Evolutionary conservation across 2,888 invertebrate species (phyloP), one percentile per base, ranked within the genome.

Genomic region (Desoria tigrina): DNA sequence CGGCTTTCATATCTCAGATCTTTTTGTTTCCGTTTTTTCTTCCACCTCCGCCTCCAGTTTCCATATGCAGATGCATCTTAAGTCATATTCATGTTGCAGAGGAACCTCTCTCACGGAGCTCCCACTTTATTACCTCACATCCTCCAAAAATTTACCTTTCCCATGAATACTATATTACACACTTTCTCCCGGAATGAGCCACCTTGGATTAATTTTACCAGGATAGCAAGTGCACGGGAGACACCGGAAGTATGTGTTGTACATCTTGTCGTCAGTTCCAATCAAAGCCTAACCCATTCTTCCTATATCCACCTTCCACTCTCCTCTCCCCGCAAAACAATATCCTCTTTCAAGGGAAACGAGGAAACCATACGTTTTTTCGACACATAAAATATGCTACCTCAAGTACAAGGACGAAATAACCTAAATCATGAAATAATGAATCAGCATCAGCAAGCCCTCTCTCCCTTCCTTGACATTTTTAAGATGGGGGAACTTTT

Each of bases 101-200:
- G 7, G 14, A 26, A 23, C 23, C 26, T 21, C 23, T 51, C 27
- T 32, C 18, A 28, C 32, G 21, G 9, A 54, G 18, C 49, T 14
- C 49, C 11, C 21, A 28, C 58, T 58, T 45, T 58, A 58, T 42
- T 58, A 49, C 49, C 42, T 45, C 21, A 7, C 49, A 39, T 55
- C 42, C 24, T 27, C 27, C 23, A 26, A 42, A 49, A 58, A 45
- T 58, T 58, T 24, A 58, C 58, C 49, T 58, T 18, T 42, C 28
- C 58, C 49, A 58, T 58, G 58, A 58, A 58, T 58, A 58, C 42
- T 42, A 58, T 39, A 58, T 58, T 58, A 58, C 49, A 11, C 21
- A 18, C 27, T 27, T 51, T 14, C 51, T 27, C 21, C 16, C n/a
- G 21, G 45, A 45, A 45, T 45, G n/a, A 45, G 45, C 45, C 45